phyloP scores from a whole-genome alignment of 2,888 invertebrate species.

The Diadegma fenestrale region DNA sequence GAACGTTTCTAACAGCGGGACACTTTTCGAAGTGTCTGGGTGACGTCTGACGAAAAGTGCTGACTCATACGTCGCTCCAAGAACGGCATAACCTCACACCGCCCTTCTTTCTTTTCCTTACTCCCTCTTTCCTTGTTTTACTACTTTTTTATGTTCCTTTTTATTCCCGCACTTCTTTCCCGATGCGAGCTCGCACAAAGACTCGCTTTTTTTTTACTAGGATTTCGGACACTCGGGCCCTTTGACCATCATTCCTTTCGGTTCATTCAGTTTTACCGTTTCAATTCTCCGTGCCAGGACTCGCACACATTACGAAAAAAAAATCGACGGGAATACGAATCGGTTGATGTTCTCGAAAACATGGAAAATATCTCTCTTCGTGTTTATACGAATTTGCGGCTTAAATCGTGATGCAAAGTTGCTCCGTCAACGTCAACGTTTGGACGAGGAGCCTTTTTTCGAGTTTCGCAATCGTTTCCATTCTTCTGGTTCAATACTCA shows the following conservation, averaged over 20 bases:
- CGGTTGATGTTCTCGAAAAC: not conserved
- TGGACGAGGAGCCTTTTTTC: too few relatives aligned
- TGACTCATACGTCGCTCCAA: conserved; percentile 57
- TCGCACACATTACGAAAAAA: not conserved
- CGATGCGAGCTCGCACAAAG: not conserved
- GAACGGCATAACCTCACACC: conserved; percentile 19
- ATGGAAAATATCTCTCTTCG: too few relatives aligned
- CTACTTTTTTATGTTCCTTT: conserved; percentile 43
- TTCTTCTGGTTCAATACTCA: too few relatives aligned
- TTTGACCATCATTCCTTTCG: not conserved
- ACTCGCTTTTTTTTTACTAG: not conserved
- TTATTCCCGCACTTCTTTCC: conserved; percentile 10
- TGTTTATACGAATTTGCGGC: too few relatives aligned
- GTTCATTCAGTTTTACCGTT: not conserved
- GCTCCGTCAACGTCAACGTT: too few relatives aligned
- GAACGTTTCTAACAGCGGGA: conserved; percentile 48
- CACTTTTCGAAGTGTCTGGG: conserved; percentile 63
- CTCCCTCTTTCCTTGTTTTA: conserved; percentile 56
- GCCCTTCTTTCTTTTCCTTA: conserved; percentile 33
- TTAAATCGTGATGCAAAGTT: too few relatives aligned
- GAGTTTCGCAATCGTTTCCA: too few relatives aligned
- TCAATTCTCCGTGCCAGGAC: not conserved
- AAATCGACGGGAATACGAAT: not conserved
- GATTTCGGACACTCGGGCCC: not conserved
- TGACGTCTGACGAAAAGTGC: conserved; percentile 63